Base-by-base conservation (phyloP, 2,797 vertebrate genomes). In the Muscicapa striata region DNA sequence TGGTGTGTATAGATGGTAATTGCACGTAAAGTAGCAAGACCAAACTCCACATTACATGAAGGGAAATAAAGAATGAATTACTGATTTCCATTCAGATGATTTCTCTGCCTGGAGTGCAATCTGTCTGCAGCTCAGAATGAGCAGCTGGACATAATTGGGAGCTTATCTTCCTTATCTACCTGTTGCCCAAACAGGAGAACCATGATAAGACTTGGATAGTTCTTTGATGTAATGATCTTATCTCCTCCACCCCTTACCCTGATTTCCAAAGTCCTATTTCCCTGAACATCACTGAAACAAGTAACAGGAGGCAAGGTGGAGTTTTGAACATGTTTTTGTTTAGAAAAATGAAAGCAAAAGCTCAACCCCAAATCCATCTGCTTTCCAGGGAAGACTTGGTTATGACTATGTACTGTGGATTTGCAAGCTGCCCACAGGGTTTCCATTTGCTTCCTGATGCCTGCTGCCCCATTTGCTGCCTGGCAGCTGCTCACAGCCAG, bases 241-340 rank as follows among this genome's bases (percentile, higher is more conserved):
- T 22, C 6, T 51, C 32, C 45, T 48, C 10, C 43, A 4, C 21
- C 3, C 7, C 5, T 15, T 13, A 6, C 13, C 7, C 9, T 0
- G 0, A 4, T 77, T 83, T 85, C 45, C 32, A 13, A 89, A 73
- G 43, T 45, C 36, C 26, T 10, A 38, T 74, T 93, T 86, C 43
- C 15, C 45, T 46, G 21, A 90, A 52, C 10, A 43, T 57, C 57
- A 63, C 6, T 70, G 41, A 77, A 90, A 74, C 13, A 64, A 64
- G 32, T 23, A 80, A 48, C 15, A 36, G 77, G 45, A 78, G 21
- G 18, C 21, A 84, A 73, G 2, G 1, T 22, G 38, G 64, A 75
- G 16, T 57, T 85, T 52, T 45, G 16, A 87, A 54, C 26, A 45
- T 4, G 10, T 48, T 73, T 32, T 18, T 59, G 13, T 21, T 76